Percentiles rank a stretch among this genome's conserved stretches.
These are phyloP conservation scores for Acanthopleura granulata DNA, from an alignment of 2,888 invertebrate species.

Conservation along the genomic window DNA sequence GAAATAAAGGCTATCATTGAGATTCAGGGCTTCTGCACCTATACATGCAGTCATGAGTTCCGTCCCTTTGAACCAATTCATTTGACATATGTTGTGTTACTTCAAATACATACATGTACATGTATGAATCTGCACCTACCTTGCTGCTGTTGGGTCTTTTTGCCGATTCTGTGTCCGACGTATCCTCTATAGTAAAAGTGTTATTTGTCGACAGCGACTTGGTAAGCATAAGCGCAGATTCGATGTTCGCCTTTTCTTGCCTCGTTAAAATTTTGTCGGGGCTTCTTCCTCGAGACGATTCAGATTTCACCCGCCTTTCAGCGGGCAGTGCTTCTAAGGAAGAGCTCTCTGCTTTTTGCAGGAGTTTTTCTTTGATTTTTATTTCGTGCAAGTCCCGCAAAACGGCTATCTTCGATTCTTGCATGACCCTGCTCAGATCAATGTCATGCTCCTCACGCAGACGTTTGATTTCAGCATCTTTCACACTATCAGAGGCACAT, in stretches of 20 bases:
- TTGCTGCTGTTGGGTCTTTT: constrained; percentile 6
- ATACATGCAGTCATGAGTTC: no score
- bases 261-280: not conserved
- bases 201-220: not conserved
- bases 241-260: constrained; percentile 17
- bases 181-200: constrained; percentile 8
- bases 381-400: not conserved
- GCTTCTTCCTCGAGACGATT: not conserved
- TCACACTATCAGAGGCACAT: not conserved
- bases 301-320: not conserved
- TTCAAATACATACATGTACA: no score
- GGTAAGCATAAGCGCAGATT: not conserved
- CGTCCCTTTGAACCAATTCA: no score
- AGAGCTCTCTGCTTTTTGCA: not conserved
- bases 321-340: not conserved
- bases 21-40: no score
- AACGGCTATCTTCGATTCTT: constrained; percentile 1
- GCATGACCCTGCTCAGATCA: not conserved
- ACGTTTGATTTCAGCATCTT: not conserved
- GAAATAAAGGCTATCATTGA: no score
- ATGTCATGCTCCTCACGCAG: not conserved
- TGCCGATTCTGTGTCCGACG: constrained; percentile 14
- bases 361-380: not conserved
- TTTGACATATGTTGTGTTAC: no score
- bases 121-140: not conserved